Base-by-base conservation (phyloP, 2,888 invertebrate species). In the Pristionchus exspectatus region DNA sequence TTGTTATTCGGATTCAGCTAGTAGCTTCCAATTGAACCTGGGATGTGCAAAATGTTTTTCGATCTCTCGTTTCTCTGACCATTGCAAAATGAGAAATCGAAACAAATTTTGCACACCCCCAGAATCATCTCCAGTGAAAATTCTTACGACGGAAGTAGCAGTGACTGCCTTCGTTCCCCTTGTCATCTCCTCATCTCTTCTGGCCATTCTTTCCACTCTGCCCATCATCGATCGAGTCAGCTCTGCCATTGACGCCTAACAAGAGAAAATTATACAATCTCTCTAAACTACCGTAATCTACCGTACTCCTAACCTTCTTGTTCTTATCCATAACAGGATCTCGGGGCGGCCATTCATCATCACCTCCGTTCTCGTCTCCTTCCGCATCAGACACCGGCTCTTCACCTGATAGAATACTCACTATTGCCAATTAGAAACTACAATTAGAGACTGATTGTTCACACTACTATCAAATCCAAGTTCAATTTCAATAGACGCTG, bases 321-420 rank as follows among this genome's bases (percentile, higher is more conserved):
- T 7, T 24, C n/a, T 66, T 27, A 66, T 24, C 66, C 16, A 21
- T 18, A n/a, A 18, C 12, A 10, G 72, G 72, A 16, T 72, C 72
- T 12, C 33, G 33, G 33, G 72, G 72, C 3, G 72, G 72, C 83
- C 54, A 38, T 21, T 56, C 83, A 27, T 84, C 56, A 21, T 84
- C 56, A 24, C 30, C 83, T 27, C 54, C 83, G 18, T 54, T 50
- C n/a, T 50, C 81, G 5, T 56, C 56, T 56, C 56, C 83, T 50
- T 84, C 83, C 30, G 83, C 83, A 54, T 84, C 83, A 16, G 77
- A 77, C 83, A 84, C 83, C 56, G 83, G 83, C 16, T 84, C 83
- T 50, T 84, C 83, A 18, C 56, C 83, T 56, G 54, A n/a, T n/a
- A n/a, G 2, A 84, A 50, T 50, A 1, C 12, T 12, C 44, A 50